Base-by-base conservation (phyloP, 2,113 vertebrate species). In the Morphnarchus princeps region DNA sequence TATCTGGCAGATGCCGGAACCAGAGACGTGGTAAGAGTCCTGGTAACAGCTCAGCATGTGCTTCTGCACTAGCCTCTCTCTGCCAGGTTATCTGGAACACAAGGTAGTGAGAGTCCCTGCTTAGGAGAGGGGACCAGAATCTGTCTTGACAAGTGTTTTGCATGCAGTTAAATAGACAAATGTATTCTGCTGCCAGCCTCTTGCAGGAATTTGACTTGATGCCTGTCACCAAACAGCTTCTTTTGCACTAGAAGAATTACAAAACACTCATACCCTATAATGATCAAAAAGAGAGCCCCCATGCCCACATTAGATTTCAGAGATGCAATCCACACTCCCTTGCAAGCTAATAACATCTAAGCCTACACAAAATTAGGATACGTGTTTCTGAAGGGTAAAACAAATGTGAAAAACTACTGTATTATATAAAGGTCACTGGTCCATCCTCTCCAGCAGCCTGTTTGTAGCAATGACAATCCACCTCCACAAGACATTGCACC, bases 211-310 rank as follows among this genome's bases (percentile, higher is more conserved):
- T 98, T 95, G 86, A 97, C 95, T 98, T 98, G 98, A 98, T 94
- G 93, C 96, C 97, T 98, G 98, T 98, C 98, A 98, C 90, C 97
- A 97, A 96, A 98, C 98, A 97, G 98, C 96, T 98, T 97, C 97
- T 95, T 96, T 97, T 97, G 97, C 97, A 94, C 95, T 81, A 50
- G 95, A 92, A 86, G 97, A 97, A 96, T 97, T 98, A 98, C 96
- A 97, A 93, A 93, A 95, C 89, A 71, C 74, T 97, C 88, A 95
- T 94, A 92, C 71, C 93, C 97, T 92, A 40, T 97, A 97, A 96
- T 94, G 93, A 97, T 97, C 94, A 97, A 96, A 97, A 94, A 90
- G 91, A 90, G 82, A 91, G 82, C 74, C 95, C 90, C 95, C 84
- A 57, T 96, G 93, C 89, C 94, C 94, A 87, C 84, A n/a, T 70